phyloP scores from a whole-genome alignment of 2,888 invertebrate species.

The Eristalis tenax region DNA sequence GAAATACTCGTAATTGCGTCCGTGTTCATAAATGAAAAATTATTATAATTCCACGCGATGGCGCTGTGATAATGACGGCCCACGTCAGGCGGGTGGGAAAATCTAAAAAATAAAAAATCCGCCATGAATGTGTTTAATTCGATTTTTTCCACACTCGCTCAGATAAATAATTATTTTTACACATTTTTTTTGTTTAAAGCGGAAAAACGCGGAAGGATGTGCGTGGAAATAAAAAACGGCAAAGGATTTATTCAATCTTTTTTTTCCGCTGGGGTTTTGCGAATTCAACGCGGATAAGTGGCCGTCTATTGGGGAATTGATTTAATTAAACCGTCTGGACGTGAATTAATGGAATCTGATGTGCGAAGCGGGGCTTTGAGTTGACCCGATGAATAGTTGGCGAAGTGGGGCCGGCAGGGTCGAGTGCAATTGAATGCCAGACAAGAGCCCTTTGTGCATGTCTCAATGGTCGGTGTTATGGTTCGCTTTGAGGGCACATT shows the following conservation, averaged over 20 bases:
- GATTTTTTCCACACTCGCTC: conserved; percentile 26
- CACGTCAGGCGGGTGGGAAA: conserved; percentile 24
- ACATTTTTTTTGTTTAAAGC: conserved; percentile 7
- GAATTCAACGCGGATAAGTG: conserved; percentile 44
- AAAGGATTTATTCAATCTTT: conserved; percentile 3
- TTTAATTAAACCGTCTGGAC: conserved; percentile 68
- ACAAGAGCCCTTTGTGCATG: too few relatives aligned
- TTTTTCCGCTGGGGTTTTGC: background rate
- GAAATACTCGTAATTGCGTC: conserved; percentile 62
- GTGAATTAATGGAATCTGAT: conserved; percentile 52
- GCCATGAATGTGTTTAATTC: conserved; percentile 30
- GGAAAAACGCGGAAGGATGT: background rate
- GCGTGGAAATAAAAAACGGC: background rate
- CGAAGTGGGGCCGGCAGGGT: too few relatives aligned
- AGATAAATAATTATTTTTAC: conserved; percentile 51
- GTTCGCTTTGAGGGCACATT: too few relatives aligned
- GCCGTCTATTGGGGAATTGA: conserved; percentile 60
- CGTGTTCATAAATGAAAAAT: conserved; percentile 68
- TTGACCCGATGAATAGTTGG: conserved; percentile 7
- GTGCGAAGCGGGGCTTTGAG: conserved; percentile 24
- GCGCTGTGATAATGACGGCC: conserved; percentile 59
- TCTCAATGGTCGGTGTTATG: too few relatives aligned
- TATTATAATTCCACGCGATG: conserved; percentile 63
- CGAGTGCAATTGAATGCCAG: too few relatives aligned
- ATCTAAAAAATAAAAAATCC: conserved; percentile 31